phyloP scores from a whole-genome alignment of 2,888 invertebrate genomes.

The Nasonovia ribisnigri region DNA sequence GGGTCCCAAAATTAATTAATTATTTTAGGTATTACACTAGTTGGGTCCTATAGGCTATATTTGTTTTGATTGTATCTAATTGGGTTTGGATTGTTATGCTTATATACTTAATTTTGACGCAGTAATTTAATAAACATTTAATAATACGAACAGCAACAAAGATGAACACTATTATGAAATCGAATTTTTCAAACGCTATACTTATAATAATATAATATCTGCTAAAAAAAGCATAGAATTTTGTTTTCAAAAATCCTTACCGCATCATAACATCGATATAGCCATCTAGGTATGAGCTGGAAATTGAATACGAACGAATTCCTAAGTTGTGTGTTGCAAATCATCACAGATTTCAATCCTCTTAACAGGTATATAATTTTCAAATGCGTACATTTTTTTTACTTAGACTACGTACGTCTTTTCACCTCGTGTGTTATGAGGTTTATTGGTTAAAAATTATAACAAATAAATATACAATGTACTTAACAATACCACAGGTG shows the following conservation, averaged over 20 bases:
- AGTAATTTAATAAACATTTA: neutral
- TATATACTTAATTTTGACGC: neutral
- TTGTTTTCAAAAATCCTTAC: neutral
- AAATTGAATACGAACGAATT: neutral
- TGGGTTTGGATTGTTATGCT: neutral
- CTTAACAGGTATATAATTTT: neutral
- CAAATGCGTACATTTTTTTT: neutral
- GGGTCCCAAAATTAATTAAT: neutral
- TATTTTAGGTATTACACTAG: neutral
- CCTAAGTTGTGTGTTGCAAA: neutral
- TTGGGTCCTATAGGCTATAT: neutral
- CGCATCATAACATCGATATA: neutral
- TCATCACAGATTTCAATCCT: neutral
- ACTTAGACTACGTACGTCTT: neutral
- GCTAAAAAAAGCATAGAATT: neutral
- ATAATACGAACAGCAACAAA: neutral
- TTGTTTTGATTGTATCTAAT: neutral
- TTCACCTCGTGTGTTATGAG: neutral
- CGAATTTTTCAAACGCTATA: too few species aligned
- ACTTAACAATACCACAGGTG: neutral
- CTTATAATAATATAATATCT: too few species aligned
- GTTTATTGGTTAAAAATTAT: neutral
- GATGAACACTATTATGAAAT: neutral
- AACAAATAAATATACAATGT: neutral
- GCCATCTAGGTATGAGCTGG: neutral